Base-by-base conservation (phyloP, 2,797 vertebrate species). In the Gallinago stenura region DNA sequence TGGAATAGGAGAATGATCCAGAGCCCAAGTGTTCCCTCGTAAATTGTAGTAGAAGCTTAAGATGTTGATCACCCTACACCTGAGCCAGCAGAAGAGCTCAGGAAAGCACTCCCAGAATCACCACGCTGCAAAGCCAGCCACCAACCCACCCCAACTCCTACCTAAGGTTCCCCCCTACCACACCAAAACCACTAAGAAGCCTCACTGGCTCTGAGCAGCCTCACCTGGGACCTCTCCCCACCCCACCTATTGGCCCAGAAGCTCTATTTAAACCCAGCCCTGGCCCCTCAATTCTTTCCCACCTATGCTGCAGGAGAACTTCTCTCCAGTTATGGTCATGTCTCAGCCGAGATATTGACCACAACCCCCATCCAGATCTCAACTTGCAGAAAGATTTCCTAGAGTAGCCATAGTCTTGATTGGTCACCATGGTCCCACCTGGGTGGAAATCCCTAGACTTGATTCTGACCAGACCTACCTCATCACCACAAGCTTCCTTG, bases 361-460 rank as follows among this genome's bases (percentile, higher is more conserved):
- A 18, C 28, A 11, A 30, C 18, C 26, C 45, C 25, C 53, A 41
- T 12, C 60, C 46, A 65, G 37, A 46, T 9, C 35, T 71, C 26
- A 28, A 0, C 1, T n/a, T 54, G 21, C 20, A 81, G 22, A 15
- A 3, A 39, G 25, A 11, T 2, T 39, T 54, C 30, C 24, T 1
- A 20, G 21, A 2, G 7, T 8, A 46, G 35, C 16, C 21, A 7
- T 0, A 30, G 75, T 25, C 25, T 31, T n/a, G 5, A 24, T 26
- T 30, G 66, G 35, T 54, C 20, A 18, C 20, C 12, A 4, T 4
- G 3, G 58, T 46, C 7, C 28, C 4, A 15, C 18, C 45, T 43
- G 41, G 37, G 37, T 60, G 20, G 22, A 50, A 37, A 30, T 58
- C 24, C 2, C 64, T 22, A 26, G 41, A 13, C 2, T 62, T 30